Percentiles rank a stretch among this genome's conserved stretches.
Conservation (phyloP, 2,113 vertebrate genomes). For the Phoenicopterus ruber region DNA sequence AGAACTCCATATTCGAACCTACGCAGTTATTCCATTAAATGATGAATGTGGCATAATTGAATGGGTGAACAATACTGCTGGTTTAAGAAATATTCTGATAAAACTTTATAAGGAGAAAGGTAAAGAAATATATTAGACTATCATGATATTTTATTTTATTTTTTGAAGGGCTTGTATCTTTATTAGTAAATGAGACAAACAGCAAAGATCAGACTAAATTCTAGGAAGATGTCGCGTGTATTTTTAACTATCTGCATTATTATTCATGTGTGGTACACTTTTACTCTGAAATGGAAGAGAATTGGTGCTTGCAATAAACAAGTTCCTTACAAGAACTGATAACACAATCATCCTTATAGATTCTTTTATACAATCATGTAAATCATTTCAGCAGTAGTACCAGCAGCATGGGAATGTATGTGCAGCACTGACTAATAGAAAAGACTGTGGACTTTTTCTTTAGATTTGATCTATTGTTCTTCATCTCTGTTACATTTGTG, state of each 20-base stretch:
- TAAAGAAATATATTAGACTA: slow-evolving; percentile 34
- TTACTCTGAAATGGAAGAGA: background rate
- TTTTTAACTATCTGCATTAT: background rate
- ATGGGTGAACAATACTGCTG: slow-evolving; percentile 97
- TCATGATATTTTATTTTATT: background rate
- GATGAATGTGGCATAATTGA: slow-evolving; percentile 98
- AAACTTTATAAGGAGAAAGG: slow-evolving; percentile 97
- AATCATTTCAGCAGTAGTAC: background rate
- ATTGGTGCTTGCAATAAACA: background rate
- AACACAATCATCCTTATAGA: background rate
- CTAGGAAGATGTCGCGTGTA: background rate
- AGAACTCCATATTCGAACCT: slow-evolving; percentile 94
- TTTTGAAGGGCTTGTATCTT: background rate
- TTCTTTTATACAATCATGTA: background rate
- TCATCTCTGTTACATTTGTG: background rate
- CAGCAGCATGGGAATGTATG: background rate
- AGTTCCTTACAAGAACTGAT: background rate
- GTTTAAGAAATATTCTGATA: slow-evolving; percentile 92
- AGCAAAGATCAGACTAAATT: background rate
- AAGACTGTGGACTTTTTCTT: background rate
- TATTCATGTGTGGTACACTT: background rate
- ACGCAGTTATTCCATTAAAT: slow-evolving; percentile 95
- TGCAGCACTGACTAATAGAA: background rate
- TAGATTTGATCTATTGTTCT: background rate
- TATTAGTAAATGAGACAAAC: background rate